Evolutionary conservation across 2,888 invertebrate genomes (phyloP), one percentile per base, ranked within the genome.

Genomic region (Drosophila meridionalis): DNA sequence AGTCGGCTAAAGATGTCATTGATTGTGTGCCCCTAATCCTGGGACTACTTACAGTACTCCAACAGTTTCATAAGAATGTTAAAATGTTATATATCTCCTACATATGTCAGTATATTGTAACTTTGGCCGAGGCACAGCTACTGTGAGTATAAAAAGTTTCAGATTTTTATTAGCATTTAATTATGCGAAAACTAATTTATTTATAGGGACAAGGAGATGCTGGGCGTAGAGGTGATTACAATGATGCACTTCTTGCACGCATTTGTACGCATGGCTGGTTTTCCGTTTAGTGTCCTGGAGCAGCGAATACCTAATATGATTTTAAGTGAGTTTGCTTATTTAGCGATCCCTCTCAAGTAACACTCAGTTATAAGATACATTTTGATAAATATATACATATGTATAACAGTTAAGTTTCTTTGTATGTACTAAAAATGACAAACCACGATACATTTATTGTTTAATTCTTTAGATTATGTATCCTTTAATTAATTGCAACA

Each of bases 1-100:
- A 92, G 60, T 77, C 82, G 12, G 60, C 91, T 28, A 95, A 96
- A 61, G 98, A 98, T 82, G 95, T 96, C 73, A 94, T 98, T 59
- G 99, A 99, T 93, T 97, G 97, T 4, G 95, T 96, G 62, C 96
- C 97, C 5, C 95, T 98, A 81, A 93, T 97, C 11, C 94, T 97
- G 50, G 97, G 97, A 3, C 92, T 97, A 43, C 95, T 97, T 82
- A 98, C 98, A 6, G 92, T 98, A 52, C 93, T 99, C 56, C 95
- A 96, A 76, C 99, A 99, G 93, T 97, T 96, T 90, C 96, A 97
- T 92, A 94, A 94, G 32, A 95, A 96, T 62, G 94, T 96, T 73
- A 94, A 96, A 60, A 94, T 95, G 77, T 93, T 94, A 62, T 98
- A 97, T 91, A 93, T 98, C 11, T 94, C 96, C 65, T 95, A 96